These are phyloP conservation scores for Platycercus adscitus DNA, from an alignment of 2,113 vertebrate species.

Conservation along the genomic window DNA sequence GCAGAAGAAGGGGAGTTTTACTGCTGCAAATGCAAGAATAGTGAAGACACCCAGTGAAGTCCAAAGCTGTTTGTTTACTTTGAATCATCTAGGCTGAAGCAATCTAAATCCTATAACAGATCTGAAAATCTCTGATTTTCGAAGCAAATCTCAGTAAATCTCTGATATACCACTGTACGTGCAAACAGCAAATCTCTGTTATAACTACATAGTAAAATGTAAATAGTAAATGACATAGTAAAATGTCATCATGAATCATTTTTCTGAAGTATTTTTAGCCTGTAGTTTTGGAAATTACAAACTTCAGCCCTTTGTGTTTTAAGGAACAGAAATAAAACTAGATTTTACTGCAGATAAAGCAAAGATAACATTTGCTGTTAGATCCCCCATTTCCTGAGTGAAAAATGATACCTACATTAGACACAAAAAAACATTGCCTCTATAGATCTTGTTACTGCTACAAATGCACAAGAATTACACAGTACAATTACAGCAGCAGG, in stretches of 20 bases:
- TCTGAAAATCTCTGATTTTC: not conserved
- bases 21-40: not conserved
- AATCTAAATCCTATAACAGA: not conserved
- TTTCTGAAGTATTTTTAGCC: conserved; percentile 30
- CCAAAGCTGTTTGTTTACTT: not conserved
- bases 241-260: conserved; percentile 21
- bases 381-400: not conserved
- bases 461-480: not conserved
- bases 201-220: not conserved
- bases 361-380: conserved; percentile 34
- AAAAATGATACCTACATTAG: conserved; percentile 8
- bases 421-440: conserved; percentile 3
- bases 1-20: accelerated
- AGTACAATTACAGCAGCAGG: not conserved
- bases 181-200: conserved; percentile 3
- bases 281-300: not conserved
- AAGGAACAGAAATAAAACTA: conserved; percentile 28
- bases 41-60: not conserved
- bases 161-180: not conserved
- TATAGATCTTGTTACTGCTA: not conserved
- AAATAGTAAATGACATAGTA: conserved; percentile 13
- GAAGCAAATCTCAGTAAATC: conserved; percentile 6
- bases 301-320: not conserved
- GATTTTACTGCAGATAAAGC: conserved; percentile 20
- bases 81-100: not conserved